Base-by-base conservation (phyloP, 2,888 invertebrate species). In the Archaeoteleia sp. region DNA sequence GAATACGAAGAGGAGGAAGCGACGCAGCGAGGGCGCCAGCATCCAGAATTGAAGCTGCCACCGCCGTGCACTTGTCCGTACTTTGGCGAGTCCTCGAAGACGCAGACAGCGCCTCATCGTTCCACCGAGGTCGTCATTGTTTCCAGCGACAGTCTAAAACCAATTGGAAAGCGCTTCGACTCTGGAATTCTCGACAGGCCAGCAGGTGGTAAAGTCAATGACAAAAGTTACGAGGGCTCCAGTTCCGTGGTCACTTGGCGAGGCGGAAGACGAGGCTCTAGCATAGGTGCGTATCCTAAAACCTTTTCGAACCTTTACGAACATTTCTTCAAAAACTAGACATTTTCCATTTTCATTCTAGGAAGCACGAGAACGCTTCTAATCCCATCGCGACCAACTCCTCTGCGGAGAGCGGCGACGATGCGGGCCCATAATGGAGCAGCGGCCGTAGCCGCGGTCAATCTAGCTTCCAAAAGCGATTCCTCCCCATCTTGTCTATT, bases 1-100 rank as follows among this genome's bases (percentile, higher is more conserved):
- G n/a, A n/a, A n/a, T n/a, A 87, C 58, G 86, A 87, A 6, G 53
- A 49, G 1, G 42, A 49, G 29, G 60, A 46, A 2, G 46, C 37
- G 37, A 73, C 78, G 27, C 29, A 75, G 51, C 75, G 45, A 14
- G 40, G 65, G 45, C 66, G 54, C 37, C 72, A 72, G 61, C 76
- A 76, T 1, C 71, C 72, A 10, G 84, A 82, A 17, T 82, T 90
- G 14, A 87, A 90, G 5, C 80, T 93, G 29, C 93, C 93, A 1
- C 92, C 93, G 0, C 92, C 93, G 0, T 94, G 93, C 81, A 93
- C 93, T 0, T 93, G 94, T 77, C 93, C 93, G 0, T 94, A 94
- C 76, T 93, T 94, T 77, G 93, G 94, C 0, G 90, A 91, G 67
- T 90, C 12, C 83, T 89, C 90, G 87, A 89, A 57, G 87, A 89